Evolutionary conservation across 1,140 invertebrate genomes (phyloP), one percentile per base, ranked within the genome.

Genomic region (Holotrichia oblita): DNA sequence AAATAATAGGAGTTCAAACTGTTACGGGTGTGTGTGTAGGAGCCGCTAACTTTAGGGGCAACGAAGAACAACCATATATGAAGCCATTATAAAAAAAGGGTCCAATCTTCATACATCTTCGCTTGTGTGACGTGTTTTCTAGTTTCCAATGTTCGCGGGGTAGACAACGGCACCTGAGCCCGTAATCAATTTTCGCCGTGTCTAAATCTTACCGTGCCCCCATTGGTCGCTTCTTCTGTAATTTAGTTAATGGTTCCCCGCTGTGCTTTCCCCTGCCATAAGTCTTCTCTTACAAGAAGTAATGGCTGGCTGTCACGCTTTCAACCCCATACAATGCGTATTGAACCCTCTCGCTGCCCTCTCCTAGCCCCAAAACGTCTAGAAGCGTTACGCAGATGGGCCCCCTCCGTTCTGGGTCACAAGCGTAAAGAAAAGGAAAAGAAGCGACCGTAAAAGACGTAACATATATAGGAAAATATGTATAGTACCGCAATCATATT

Each of bases 241-340:
- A 86, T 86, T 86, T 86, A 85, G 81, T 86, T 86, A 86, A 86
- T 86, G 85, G 85, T 82, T 82, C 84, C 84, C 85, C 79, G 85
- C 83, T 82, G 85, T 83, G 83, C 83, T 80, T 81, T 82, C 81
- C 81, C 77, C 82, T 81, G 79, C 83, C 82, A 85, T 86, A 86
- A 86, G 81, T 86, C 85, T 83, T 81, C 80, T 81, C 74, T 44
- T 86, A 86, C 85, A 85, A 86, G 85, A 86, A 86, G 81, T 85
- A 86, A 86, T 86, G 85, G 85, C 83, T 83, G 85, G 80, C 85
- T 84, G 85, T 86, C 85, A 86, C 85, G 85, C 83, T 85, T 81
- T 82, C 80, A 81, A 82, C 82, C 83, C 80, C 80, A 72, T 80
- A 80, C 78, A 80, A 79, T 80, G 80, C 27, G n/a, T 44, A 44